phyloP scores from a whole-genome alignment of 2,797 vertebrate genomes.

The Craterocephalus amniculus region DNA sequence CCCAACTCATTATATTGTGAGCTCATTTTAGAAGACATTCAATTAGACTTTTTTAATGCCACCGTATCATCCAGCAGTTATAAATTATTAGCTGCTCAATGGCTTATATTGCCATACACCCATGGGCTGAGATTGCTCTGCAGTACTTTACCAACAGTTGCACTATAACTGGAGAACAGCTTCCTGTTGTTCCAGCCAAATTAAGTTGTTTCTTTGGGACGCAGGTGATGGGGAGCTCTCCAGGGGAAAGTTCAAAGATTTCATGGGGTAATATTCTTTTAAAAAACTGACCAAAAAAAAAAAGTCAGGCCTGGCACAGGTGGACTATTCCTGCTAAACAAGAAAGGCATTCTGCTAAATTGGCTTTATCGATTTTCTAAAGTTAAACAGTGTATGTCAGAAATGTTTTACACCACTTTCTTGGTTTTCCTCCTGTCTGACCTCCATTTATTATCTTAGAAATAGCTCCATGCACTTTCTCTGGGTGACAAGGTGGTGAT shows the following conservation, averaged over 20 bases:
- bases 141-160: conserved; percentile 13
- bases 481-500: conserved; percentile 14
- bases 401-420: conserved; percentile 57
- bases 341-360: conserved; percentile 53
- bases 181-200: not conserved
- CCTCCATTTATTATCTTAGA: conserved; percentile 31
- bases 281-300: not conserved
- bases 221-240: conserved; percentile 12
- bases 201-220: conserved; percentile 28
- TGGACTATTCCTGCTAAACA: conserved; percentile 46
- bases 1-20: not conserved
- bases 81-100: conserved; percentile 1
- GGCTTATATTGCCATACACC: conserved; percentile 1
- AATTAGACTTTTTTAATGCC: not conserved
- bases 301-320: not conserved
- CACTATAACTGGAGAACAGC: not conserved
- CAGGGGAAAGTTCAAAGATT: conserved; percentile 41
- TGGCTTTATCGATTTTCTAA: conserved; percentile 61
- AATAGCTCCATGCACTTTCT: not conserved
- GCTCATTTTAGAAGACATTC: conserved; percentile 3
- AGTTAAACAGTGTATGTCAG: conserved; percentile 54
- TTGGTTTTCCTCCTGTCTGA: conserved; percentile 23
- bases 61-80: not conserved
- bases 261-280: conserved; percentile 28
- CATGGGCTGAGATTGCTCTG: not conserved